phyloP scores from a whole-genome alignment of 2,888 invertebrate genomes.

The Drosophila bunnanda region DNA sequence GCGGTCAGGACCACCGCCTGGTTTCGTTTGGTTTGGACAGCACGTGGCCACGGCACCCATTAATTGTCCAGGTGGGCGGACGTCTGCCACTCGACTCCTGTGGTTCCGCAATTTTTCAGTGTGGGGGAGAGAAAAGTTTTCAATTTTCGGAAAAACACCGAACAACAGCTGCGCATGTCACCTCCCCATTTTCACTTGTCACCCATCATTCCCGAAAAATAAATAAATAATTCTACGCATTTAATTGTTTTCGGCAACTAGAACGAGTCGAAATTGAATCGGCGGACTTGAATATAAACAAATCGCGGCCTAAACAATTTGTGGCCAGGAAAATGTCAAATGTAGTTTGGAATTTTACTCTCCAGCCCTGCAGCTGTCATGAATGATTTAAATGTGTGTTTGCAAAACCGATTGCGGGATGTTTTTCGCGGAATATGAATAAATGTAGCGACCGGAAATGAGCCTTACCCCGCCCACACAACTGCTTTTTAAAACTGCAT shows the following conservation, averaged over 20 bases:
- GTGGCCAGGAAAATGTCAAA: constrained; percentile 33
- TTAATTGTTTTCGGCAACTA: constrained; percentile 37
- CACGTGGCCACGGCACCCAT: constrained; percentile 47
- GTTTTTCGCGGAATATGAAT: constrained; percentile 47
- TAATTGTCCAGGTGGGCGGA: constrained; percentile 61
- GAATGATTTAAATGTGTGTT: constrained; percentile 64
- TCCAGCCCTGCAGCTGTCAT: constrained; percentile 48
- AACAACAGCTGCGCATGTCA: constrained; percentile 40
- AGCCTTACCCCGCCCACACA: constrained; percentile 13
- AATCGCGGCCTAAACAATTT: constrained; percentile 26
- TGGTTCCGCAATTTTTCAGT: constrained; percentile 11
- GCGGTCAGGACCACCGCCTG: constrained; percentile 43
- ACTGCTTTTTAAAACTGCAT: constrained; percentile 28
- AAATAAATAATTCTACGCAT: constrained; percentile 61
- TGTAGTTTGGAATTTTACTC: constrained; percentile 27
- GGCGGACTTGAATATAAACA: constrained; percentile 50
- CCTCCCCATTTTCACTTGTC: not conserved
- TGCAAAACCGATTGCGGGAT: constrained; percentile 48
- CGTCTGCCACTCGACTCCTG: constrained; percentile 12
- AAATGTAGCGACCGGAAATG: constrained; percentile 48
- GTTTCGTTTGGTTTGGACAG: constrained; percentile 24
- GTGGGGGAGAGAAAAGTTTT: constrained; percentile 36
- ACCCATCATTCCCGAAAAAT: constrained; percentile 16
- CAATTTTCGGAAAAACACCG: constrained; percentile 31
- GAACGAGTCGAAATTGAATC: constrained; percentile 19